Conservation (phyloP, 2,113 vertebrate genomes). For the Stomatorhinus ivindoensis region DNA sequence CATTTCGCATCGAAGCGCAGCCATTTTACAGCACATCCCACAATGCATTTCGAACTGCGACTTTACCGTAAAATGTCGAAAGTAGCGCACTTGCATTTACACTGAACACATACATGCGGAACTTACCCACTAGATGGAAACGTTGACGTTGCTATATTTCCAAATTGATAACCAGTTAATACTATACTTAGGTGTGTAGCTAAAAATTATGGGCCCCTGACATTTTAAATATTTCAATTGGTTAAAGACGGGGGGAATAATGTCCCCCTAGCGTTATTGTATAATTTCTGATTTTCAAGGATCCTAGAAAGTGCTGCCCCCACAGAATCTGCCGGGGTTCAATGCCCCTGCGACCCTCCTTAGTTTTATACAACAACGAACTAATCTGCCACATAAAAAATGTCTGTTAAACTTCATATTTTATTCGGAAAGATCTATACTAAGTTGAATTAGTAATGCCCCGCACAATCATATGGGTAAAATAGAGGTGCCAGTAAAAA, state of each 20-base stretch:
- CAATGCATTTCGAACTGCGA: constrained; percentile 37
- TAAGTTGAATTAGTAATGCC: background rate
- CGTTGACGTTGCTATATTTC: background rate
- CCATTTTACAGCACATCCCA: constrained; percentile 49
- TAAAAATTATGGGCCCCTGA: background rate
- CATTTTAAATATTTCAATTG: background rate
- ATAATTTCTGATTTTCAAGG: background rate
- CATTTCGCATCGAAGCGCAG: constrained; percentile 1
- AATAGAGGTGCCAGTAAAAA: background rate
- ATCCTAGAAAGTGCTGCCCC: background rate
- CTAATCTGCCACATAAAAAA: background rate
- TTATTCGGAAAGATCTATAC: background rate
- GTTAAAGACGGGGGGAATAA: background rate
- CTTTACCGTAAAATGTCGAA: constrained; percentile 22
- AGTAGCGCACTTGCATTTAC: background rate
- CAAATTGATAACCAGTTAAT: background rate
- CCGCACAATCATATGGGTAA: background rate
- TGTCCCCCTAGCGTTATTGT: background rate
- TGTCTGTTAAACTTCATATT: background rate
- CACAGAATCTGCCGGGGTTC: background rate
- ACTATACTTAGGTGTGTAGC: background rate
- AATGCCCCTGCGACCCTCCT: background rate
- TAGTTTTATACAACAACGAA: background rate
- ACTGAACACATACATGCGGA: background rate
- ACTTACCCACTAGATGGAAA: background rate